Percentiles rank a stretch among this genome's conserved stretches.
phyloP scores from a whole-genome alignment of 2,888 invertebrate species.

The Strigamia transsilvanica region DNA sequence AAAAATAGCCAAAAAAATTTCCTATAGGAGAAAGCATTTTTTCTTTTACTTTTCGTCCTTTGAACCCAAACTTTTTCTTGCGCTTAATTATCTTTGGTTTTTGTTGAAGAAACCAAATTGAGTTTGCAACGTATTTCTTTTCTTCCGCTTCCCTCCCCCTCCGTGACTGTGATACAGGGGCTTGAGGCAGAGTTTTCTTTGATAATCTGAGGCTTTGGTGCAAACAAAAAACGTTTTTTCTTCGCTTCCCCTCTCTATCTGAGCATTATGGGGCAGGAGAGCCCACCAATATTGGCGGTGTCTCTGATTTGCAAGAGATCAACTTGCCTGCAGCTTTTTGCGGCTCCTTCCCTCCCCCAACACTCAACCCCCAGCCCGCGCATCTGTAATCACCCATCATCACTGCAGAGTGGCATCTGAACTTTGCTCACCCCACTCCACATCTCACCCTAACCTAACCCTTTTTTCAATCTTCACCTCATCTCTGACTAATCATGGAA shows the following conservation, averaged over 20 bases:
- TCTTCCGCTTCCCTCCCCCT: not conserved
- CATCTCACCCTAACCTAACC: slow-evolving; percentile 23
- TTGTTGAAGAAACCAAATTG: slow-evolving; percentile 23
- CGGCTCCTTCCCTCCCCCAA: slow-evolving; percentile 26
- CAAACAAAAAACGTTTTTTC: slow-evolving; percentile 40
- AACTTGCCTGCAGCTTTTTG: slow-evolving; percentile 42
- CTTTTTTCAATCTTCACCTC: slow-evolving; percentile 29
- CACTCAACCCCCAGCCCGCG: slow-evolving; percentile 37
- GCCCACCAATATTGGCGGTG: slow-evolving; percentile 41
- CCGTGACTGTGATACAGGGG: slow-evolving; percentile 23
- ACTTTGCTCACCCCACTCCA: slow-evolving; percentile 9
- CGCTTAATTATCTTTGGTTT: slow-evolving; percentile 13
- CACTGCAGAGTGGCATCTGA: slow-evolving; percentile 41
- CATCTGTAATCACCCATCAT: slow-evolving; percentile 42
- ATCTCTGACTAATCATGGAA: slow-evolving; percentile 36
- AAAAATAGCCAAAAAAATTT: not conserved
- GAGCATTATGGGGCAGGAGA: slow-evolving; percentile 35
- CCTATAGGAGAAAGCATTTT: not conserved
- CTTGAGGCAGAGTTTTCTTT: slow-evolving; percentile 42
- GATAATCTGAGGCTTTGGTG: slow-evolving; percentile 42
- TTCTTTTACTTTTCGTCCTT: not conserved
- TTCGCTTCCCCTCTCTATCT: slow-evolving; percentile 25
- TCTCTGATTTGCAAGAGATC: slow-evolving; percentile 42
- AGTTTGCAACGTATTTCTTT: slow-evolving; percentile 18
- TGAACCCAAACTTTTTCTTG: slow-evolving; percentile 3